Base-by-base conservation (phyloP, 92 coral and sea anemone species). In the Scolanthus callimorphus region DNA sequence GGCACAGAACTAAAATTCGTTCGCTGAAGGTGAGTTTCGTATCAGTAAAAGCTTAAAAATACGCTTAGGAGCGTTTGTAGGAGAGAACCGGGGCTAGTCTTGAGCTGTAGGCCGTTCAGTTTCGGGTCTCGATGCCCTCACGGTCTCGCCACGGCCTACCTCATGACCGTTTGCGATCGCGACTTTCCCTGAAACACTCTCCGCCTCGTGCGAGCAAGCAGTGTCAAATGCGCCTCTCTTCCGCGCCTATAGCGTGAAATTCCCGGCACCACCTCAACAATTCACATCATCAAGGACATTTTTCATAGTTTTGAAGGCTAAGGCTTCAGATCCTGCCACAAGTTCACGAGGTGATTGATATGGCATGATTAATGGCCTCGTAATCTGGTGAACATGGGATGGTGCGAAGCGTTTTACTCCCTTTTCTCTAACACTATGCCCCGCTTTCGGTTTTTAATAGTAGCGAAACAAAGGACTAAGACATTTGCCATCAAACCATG, bases 271-370 rank as follows among this genome's bases (percentile, higher is more conserved):
- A 13, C 31, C 25, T 26, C 22, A 17, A 38, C 20, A 31, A 24
- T 28, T 27, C 65, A 27, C 29, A 55, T 68, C 75, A 68, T 13
- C 75, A 57, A 68, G 75, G 41, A 60, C 75, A 68, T 68, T 55
- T 68, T 68, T 68, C 75, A 68, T 56, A 19, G 46, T 6, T 29
- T 57, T 68, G 75, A 70, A 68, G 69, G 67, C 27, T 56, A 55
- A 6, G 65, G 60, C 51, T 73, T 60, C 54, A 44, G 55, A 64
- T 47, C 60, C 71, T 64, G 79, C 74, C 76, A 58, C 55, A 45
- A 23, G 34, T 65, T 54, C 81, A 49, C 58, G 71, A 30, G 59
- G 70, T 80, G 81, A 80, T 80, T 80, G 86, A 79, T 79, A 65
- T 59, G 74, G 63, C 51, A 61, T 49, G 63, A 65, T 80, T 71